Evolutionary conservation across 2,888 invertebrate species (phyloP), one percentile per base, ranked within the genome.

Genomic region (Agrilus cyanescens): DNA sequence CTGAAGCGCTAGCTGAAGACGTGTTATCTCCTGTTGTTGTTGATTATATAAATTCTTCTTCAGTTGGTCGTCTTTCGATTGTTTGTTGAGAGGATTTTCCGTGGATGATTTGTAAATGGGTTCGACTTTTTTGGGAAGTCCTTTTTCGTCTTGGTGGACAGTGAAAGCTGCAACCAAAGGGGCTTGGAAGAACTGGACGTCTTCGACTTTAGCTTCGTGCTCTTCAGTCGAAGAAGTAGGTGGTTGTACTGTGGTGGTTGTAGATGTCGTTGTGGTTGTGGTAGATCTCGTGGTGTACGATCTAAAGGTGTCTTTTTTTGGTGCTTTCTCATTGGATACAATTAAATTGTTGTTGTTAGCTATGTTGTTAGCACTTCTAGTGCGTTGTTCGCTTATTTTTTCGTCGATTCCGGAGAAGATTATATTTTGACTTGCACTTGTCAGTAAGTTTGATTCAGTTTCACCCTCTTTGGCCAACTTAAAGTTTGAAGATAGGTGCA

Each of bases 81-180:
- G 45, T 5, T 44, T 20, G 34, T 50, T 46, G 34, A 49, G 32
- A 20, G 50, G 49, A 37, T 41, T 50, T 44, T 65, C 58, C 13
- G 58, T 61, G 14, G 56, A 53, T 49, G 72, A 70, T 56, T 77
- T 76, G 56, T 73, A 78, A 53, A 85, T 73, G 0, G 87, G 84
- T 39, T 85, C 79, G 1, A 87, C 83, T 61, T 80, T 82, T 53
- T 83, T 82, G 0, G 88, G 85, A n/a, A 79, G 59, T 1, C 88
- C 88, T 20, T 73, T 72, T 50, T 80, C 81, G 57, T 88, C 87
- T 63, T 88, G 82, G 50, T 88, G 85, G 0, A 88, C 84, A 0
- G 88, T 88, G 56, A 88, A 88, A 0, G 88, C 88, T 2, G 86
- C 85, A 0, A 88, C 82, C 45, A 88, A 60, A 0, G 88, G 87